A percentile compares a stretch with the other conserved stretches of the same genome.
phyloP scores from a whole-genome alignment of 2,113 vertebrate species.

The Corythornis vintsioides region DNA sequence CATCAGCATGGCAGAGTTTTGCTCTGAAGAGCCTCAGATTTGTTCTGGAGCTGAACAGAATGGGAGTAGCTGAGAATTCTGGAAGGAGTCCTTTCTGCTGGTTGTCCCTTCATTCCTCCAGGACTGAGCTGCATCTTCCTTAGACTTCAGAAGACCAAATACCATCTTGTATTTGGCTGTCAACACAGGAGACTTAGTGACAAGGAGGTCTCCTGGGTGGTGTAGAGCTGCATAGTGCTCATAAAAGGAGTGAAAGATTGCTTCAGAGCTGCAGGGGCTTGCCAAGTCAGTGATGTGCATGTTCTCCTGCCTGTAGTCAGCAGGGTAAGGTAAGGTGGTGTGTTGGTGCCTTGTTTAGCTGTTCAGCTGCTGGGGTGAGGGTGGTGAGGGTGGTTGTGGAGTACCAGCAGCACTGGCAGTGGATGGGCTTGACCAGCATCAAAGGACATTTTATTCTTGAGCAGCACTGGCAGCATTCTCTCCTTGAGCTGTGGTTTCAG shows the following conservation, averaged over 20 bases:
- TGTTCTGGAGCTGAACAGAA: background rate
- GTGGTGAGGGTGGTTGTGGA: background rate
- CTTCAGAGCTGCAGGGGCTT: slow-evolving; percentile 13
- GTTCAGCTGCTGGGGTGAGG: background rate
- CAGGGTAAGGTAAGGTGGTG: background rate
- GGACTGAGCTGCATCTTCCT: background rate
- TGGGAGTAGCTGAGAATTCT: background rate
- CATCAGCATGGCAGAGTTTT: background rate
- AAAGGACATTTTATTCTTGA: background rate
- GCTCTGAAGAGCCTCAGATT: background rate
- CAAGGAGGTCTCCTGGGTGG: background rate
- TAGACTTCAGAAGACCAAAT: background rate
- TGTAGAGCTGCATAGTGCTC: background rate
- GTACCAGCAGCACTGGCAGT: background rate
- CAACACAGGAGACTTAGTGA: background rate
- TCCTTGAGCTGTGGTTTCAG: slow-evolving; percentile 14
- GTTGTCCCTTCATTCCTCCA: background rate
- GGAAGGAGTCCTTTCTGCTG: background rate
- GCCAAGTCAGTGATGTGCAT: background rate
- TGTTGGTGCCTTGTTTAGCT: background rate
- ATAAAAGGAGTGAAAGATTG: background rate
- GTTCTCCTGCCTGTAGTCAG: background rate
- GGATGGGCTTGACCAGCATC: background rate
- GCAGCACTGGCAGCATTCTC: slow-evolving; percentile 7
- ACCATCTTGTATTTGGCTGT: background rate